Percentiles rank a stretch among this genome's conserved stretches.
Conservation (phyloP, 2,888 invertebrate genomes). For the Apamea epomidion region DNA sequence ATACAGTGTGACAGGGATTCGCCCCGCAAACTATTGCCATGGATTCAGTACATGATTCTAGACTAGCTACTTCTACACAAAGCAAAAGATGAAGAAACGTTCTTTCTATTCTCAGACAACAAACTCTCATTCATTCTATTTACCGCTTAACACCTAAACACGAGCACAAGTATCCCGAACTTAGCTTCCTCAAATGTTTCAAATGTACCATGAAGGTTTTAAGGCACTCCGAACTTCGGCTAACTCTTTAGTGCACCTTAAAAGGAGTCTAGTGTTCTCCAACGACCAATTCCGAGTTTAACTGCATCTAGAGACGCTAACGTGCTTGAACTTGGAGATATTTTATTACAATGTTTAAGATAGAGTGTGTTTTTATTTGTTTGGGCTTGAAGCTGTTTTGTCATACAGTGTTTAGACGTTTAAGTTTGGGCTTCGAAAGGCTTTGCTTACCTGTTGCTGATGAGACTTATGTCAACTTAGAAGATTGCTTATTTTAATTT, state of each 20-base stretch:
- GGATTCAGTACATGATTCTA: neutral
- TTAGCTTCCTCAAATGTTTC: slow-evolving; percentile 51
- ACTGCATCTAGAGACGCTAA: slow-evolving; percentile 44
- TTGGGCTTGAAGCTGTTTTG: slow-evolving; percentile 8
- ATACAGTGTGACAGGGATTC: neutral
- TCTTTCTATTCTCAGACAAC: too few relatives aligned
- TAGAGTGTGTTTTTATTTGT: slow-evolving; percentile 24
- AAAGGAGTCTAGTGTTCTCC: slow-evolving; percentile 58
- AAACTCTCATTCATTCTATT: slow-evolving; percentile 34
- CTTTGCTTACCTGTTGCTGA: neutral
- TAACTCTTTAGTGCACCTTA: slow-evolving; percentile 63
- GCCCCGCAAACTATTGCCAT: neutral
- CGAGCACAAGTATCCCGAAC: slow-evolving; percentile 25
- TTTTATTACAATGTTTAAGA: slow-evolving; percentile 49
- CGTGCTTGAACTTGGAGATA: slow-evolving; percentile 43
- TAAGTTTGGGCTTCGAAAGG: neutral
- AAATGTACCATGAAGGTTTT: slow-evolving; percentile 54
- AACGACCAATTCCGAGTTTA: slow-evolving; percentile 58
- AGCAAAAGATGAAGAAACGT: neutral
- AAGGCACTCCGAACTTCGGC: slow-evolving; percentile 58
- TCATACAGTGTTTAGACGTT: neutral
- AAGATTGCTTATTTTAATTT: neutral
- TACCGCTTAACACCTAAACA: slow-evolving; percentile 49
- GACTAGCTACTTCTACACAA: neutral
- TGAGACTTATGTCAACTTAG: too few relatives aligned